Conservation (phyloP, 2,888 invertebrate species). For the Smittia sp. region DNA sequence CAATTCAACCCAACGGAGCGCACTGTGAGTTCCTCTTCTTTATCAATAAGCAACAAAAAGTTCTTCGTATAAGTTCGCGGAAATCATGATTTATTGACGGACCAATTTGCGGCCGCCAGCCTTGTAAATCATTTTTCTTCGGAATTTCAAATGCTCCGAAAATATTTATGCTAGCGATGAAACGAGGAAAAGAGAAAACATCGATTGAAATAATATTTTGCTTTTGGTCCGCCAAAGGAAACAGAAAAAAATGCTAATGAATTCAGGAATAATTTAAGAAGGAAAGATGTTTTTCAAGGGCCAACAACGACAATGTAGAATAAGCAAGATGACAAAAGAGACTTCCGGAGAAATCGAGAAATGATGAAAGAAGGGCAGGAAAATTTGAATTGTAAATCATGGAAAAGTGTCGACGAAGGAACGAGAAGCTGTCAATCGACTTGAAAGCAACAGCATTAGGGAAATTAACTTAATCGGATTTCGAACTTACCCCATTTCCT, state of each 20-base stretch:
- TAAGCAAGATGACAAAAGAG: background rate
- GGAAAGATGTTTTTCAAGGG: background rate
- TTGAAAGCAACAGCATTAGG: slow-evolving; percentile 20
- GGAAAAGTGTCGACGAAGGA: background rate
- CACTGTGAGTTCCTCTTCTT: no score
- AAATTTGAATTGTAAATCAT: slow-evolving; percentile 21
- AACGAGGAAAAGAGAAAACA: background rate
- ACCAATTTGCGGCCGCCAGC: slow-evolving; percentile 7
- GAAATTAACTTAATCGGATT: slow-evolving; percentile 27
- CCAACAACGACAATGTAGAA: background rate
- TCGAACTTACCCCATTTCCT: slow-evolving; percentile 6
- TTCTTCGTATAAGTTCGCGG: background rate
- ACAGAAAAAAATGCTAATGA: background rate
- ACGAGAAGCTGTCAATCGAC: slow-evolving; percentile 6
- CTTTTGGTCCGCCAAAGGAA: background rate
- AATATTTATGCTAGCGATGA: background rate
- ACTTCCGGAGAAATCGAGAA: background rate
- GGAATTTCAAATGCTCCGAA: background rate
- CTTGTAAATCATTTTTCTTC: background rate
- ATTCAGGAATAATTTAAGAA: slow-evolving; percentile 10
- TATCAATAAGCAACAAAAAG: no score
- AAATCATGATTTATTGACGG: background rate
- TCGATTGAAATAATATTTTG: slow-evolving; percentile 11
- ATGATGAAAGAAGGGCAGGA: background rate
- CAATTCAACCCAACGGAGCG: no score